Base-by-base conservation (phyloP, 2,888 invertebrate genomes). In the Pilophorus perplexus region DNA sequence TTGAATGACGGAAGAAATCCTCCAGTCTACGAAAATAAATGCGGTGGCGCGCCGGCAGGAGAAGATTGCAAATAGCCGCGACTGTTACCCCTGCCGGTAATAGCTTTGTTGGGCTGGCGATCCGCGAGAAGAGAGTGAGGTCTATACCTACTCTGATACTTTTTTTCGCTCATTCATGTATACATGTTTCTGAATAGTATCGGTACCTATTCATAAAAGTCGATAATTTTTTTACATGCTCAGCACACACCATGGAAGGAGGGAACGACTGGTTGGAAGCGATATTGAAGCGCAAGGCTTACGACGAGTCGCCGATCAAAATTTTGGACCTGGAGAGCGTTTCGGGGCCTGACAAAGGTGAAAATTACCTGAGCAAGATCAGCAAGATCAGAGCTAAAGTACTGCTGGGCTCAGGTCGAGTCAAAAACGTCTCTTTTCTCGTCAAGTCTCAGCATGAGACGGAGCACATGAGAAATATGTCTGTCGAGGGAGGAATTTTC, bases 301-400 rank as follows among this genome's bases (percentile, higher is more conserved):
- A 16, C 25, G 44, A 59, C 5, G 42, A 59, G 5, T 23, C 59
- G n/a, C 59, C 59, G 1, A n/a, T 42, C 5, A 40, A 40, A 2
- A 44, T 59, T 12, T 4, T 40, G 23, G 44, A 59, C 42, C 23
- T 59, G 25, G 33, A 59, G n/a, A 23, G 4, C 52, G 52, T 14
- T 1, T 16, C n/a, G 3, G 59, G 48, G n/a, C 40, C 60, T 22
- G 37, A 25, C 5, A 67, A 62, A 54, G 62, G 67, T 8, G 67
- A 67, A 8, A 67, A 67, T 12, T 67, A 62, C 54, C 42, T 67
- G 2, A 62, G 62, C 38, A 33, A 50, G 18, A 54, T 67, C 12
- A 54, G 28, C 14, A 52, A 52, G 27, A 25, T 50, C 6, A 62
- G 42, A 27, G 50, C 52, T 14, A 52, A 62, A 28, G 62, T 67